phyloP scores from a whole-genome alignment of 2,113 vertebrate genomes.

The Calidris pygmaea region DNA sequence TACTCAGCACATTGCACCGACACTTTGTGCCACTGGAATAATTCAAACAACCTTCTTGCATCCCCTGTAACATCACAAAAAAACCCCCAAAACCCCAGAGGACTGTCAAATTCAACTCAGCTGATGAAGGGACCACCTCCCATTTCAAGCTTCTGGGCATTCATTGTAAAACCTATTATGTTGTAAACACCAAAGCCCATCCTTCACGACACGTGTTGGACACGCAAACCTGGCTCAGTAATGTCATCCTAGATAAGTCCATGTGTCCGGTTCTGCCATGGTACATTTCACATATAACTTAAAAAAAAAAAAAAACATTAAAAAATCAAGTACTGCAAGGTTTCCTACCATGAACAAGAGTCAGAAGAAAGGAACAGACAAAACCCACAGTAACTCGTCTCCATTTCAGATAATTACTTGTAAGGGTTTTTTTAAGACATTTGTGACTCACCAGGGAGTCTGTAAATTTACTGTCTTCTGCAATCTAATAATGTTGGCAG shows the following conservation, averaged over 20 bases:
- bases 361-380: constrained; percentile 6
- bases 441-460: constrained; percentile 62
- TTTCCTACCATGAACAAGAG: neutral
- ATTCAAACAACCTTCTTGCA: neutral
- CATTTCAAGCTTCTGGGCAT: neutral
- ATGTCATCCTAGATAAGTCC: neutral
- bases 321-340: neutral
- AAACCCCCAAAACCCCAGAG: neutral
- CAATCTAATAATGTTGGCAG: constrained; percentile 66
- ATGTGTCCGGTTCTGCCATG: neutral
- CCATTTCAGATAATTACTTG: constrained; percentile 66
- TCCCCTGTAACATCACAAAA: neutral
- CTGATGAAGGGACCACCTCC: neutral
- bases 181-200: neutral
- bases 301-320: neutral
- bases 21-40: neutral
- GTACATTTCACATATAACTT: neutral
- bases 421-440: constrained; percentile 36
- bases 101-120: neutral
- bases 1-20: neutral
- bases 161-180: neutral
- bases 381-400: constrained; percentile 41
- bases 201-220: neutral
- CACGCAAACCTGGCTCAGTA: neutral
- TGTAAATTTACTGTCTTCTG: constrained; percentile 59